Percentiles rank a stretch among this genome's conserved stretches.
Conservation (phyloP, 2,113 vertebrate genomes). For the Dermatemys mawii region DNA sequence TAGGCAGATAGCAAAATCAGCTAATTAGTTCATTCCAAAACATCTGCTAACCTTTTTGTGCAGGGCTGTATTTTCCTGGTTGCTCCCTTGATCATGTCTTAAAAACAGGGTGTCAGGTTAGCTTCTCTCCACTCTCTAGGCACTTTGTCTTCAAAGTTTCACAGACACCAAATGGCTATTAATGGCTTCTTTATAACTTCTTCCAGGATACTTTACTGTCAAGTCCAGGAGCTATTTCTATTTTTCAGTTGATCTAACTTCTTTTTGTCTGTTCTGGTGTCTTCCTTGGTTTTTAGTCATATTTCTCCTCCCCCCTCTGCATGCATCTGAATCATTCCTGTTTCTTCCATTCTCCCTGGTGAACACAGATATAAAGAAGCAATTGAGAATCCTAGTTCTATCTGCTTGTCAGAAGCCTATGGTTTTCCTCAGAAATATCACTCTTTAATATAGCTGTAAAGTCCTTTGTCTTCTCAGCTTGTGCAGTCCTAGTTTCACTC, state of each 20-base stretch:
- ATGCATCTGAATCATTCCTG: neutral
- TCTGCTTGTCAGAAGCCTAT: neutral
- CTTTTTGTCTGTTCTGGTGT: neutral
- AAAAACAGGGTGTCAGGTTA: neutral
- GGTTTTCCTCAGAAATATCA: neutral
- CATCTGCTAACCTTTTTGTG: neutral
- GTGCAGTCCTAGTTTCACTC: slow-evolving; percentile 37
- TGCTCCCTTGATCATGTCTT: neutral
- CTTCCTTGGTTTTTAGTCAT: neutral
- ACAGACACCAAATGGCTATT: neutral
- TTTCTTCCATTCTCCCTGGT: slow-evolving; percentile 5
- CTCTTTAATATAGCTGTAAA: slow-evolving; percentile 50
- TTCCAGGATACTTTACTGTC: neutral
- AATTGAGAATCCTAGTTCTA: slow-evolving; percentile 5
- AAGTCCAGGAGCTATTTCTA: neutral
- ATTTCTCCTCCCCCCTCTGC: neutral
- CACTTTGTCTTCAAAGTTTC: neutral
- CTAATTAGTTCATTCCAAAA: neutral
- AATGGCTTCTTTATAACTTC: neutral
- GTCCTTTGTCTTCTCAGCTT: slow-evolving; percentile 36
- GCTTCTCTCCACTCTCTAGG: neutral
- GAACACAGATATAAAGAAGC: slow-evolving; percentile 14
- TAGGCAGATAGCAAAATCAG: neutral
- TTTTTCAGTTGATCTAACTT: neutral
- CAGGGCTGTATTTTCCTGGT: neutral